A percentile compares a stretch with the other conserved stretches of the same genome.
Evolutionary conservation across 2,888 invertebrate genomes (phyloP).

Genomic region (Phorcus lineatus): DNA sequence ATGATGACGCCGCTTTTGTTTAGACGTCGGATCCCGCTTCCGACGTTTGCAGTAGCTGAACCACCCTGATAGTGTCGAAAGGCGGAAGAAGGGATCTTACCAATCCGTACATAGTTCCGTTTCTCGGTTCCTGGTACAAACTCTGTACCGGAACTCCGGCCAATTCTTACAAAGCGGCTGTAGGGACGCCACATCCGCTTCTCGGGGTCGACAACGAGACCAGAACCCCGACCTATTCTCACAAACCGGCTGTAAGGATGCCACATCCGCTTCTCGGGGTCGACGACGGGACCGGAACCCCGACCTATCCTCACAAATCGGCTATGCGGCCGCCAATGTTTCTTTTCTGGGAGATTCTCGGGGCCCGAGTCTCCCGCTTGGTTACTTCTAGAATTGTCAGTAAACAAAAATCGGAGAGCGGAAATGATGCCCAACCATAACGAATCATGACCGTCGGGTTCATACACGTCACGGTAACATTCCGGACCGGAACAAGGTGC

Average conservation of each 20-base stretch:
- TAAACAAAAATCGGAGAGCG: not conserved
- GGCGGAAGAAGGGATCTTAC: conserved; percentile 6
- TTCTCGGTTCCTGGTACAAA: not conserved
- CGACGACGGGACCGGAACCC: not conserved
- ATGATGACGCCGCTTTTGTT: not conserved
- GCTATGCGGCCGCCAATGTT: not conserved
- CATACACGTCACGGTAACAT: not conserved
- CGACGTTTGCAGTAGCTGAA: not conserved
- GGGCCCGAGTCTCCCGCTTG: not conserved
- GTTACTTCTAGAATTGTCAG: too few relatives aligned
- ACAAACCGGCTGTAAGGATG: not conserved
- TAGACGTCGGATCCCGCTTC: not conserved
- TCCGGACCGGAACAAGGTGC: not conserved
- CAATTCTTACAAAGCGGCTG: conserved; percentile 2
- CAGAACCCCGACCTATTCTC: not conserved
- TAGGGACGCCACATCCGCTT: not conserved
- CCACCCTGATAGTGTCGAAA: not conserved
- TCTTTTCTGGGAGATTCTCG: not conserved
- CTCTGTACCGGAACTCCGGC: not conserved
- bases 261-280: not conserved
- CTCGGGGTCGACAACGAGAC: not conserved
- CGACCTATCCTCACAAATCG: not conserved
- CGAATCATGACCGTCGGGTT: not conserved
- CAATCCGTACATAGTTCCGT: conserved; percentile 7
- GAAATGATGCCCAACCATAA: not conserved